Base-by-base conservation (phyloP, 2,888 invertebrate genomes). In the Agrochola circellaris region DNA sequence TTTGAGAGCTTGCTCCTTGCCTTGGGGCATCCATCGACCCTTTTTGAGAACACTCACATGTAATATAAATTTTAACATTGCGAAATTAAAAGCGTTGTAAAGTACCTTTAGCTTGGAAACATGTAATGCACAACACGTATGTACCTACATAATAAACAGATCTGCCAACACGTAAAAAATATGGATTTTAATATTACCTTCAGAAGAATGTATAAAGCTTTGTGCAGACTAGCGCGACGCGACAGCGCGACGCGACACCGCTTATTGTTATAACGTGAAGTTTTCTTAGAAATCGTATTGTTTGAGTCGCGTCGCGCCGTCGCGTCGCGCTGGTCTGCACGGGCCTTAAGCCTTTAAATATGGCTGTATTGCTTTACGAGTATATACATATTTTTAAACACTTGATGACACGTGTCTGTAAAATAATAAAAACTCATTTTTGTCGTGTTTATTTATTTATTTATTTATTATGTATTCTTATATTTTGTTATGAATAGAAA, bases 11-110 rank as follows among this genome's bases (percentile, higher is more conserved):
- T n/a, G 20, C n/a, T 48, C 66, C 66, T 13, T 26, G 74, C 85
- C 78, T 75, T 7, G 23, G 68, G 78, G 72, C 64, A 65, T 51
- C 60, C 51, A 48, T 51, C 34, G 51, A 54, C 68, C 81, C 73
- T 70, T 87, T 81, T 54, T 30, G 20, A 26, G 17, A 51, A 71
- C 6, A 69, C 54, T 51, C 26, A 64, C 60, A 38, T 61, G 11
- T 66, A 51, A 51, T 51, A 51, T 51, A 51, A 51, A 51, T 17
- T 82, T 61, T 30, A 26, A 80, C 45, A 45, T n/a, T 38, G 9
- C 17, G 11, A 48, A 54, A 76, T 62, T 67, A 30, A 76, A 76
- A 77, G 54, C 30, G 42, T 83, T 67, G 1, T 62, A 23, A 56
- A 38, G n/a, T 54, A 56, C 23, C 6, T 64, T 7, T 15, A 30